Percentiles rank a stretch among this genome's conserved stretches.
phyloP scores from a whole-genome alignment of 1,140 invertebrate species.

The Eciton burchellii region DNA sequence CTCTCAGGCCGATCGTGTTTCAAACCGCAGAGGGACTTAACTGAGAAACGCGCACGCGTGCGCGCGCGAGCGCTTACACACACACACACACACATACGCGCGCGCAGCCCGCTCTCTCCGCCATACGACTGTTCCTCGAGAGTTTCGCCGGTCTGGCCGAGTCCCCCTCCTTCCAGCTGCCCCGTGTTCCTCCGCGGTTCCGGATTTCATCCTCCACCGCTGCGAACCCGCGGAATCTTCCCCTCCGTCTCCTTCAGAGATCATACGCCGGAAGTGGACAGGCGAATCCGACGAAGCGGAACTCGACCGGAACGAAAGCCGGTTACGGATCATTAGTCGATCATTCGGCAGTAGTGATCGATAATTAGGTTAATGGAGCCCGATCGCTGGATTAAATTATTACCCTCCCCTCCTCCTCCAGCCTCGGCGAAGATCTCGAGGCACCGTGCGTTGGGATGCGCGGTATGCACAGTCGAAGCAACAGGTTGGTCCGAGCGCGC shows the following conservation, averaged over 20 bases:
- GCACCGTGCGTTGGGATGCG: constrained; percentile 12
- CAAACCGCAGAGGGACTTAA: constrained; percentile 85
- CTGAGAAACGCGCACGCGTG: constrained; percentile 82
- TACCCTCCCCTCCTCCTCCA: too few relatives aligned
- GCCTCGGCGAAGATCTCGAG: constrained; percentile 33
- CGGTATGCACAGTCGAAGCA: constrained; percentile 46
- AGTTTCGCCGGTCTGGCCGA: constrained; percentile 29
- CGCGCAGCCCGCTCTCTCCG: constrained; percentile 65
- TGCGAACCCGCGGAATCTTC: neutral
- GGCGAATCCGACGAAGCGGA: neutral
- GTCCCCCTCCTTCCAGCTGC: neutral
- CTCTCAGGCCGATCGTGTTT: constrained; percentile 86
- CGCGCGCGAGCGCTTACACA: too few relatives aligned
- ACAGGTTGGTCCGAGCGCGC: constrained; percentile 56
- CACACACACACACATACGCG: constrained; percentile 24
- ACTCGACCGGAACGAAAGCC: neutral
- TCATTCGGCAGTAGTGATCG: neutral
- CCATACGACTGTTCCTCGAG: constrained; percentile 47
- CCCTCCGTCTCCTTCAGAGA: neutral
- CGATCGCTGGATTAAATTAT: constrained; percentile 46
- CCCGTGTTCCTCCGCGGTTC: constrained; percentile 10
- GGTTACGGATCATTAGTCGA: neutral
- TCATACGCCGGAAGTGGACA: neutral
- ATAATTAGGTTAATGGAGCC: constrained; percentile 20
- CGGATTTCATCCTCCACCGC: constrained; percentile 63